These are phyloP conservation scores for Xanthorhoe spadicearia DNA, from an alignment of 2,888 invertebrate species.

Conservation along the genomic window DNA sequence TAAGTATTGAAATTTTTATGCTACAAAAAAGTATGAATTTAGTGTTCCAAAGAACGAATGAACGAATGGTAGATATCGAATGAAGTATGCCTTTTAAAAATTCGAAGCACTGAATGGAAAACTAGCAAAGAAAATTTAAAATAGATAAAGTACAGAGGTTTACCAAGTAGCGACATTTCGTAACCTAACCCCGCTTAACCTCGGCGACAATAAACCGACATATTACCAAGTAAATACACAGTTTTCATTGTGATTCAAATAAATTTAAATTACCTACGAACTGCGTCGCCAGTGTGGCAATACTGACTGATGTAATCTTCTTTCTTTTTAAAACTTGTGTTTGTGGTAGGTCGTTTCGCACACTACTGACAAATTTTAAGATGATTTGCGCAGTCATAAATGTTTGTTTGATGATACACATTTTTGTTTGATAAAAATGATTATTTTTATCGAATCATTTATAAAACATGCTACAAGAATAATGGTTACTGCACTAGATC, in stretches of 20 bases:
- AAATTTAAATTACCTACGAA: constrained; percentile 72
- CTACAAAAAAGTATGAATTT: not conserved
- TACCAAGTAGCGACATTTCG: constrained; percentile 55
- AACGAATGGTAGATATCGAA: not conserved
- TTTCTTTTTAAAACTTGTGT: constrained; percentile 34
- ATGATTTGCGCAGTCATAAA: constrained; percentile 30
- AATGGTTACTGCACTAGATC: no score
- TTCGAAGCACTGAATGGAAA: constrained; percentile 5
- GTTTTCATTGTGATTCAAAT: constrained; percentile 79
- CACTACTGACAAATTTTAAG: constrained; percentile 45
- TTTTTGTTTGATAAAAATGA: not conserved
- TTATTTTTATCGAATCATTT: not conserved
- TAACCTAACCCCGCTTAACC: constrained; percentile 74
- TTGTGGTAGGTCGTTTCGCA: constrained; percentile 65
- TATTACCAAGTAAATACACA: constrained; percentile 77
- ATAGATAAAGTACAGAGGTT: constrained; percentile 22
- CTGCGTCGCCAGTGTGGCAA: constrained; percentile 62
- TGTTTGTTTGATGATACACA: constrained; percentile 22
- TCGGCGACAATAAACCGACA: constrained; percentile 62
- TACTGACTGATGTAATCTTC: constrained; percentile 43
- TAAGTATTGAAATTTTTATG: not conserved
- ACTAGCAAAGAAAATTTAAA: constrained; percentile 11
- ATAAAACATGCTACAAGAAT: no score
- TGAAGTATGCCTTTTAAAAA: no score
- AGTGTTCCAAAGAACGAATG: not conserved